Evolutionary conservation across 2,113 vertebrate species (phyloP).

Genomic region (Nothoprocta perdicaria): DNA sequence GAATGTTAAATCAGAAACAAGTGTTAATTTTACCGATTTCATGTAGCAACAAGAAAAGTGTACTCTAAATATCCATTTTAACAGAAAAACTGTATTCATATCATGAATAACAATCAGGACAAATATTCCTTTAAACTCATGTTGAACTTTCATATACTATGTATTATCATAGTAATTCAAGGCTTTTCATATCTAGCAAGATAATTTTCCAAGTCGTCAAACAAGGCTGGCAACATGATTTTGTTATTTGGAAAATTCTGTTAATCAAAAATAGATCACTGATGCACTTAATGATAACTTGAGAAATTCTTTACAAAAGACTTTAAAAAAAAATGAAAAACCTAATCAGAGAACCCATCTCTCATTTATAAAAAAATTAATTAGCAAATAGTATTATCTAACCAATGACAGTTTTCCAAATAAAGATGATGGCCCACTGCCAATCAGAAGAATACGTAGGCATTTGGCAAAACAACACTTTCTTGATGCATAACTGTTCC

Average conservation of each 20-base stretch:
- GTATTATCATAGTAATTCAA: conserved; percentile 19
- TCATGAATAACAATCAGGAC: background rate
- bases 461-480: conserved; percentile 58
- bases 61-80: background rate
- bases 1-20: conserved; percentile 14
- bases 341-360: conserved; percentile 6
- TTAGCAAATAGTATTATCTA: conserved; percentile 53
- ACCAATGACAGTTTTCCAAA: conserved; percentile 52
- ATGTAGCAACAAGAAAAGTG: background rate
- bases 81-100: background rate
- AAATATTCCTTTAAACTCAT: background rate
- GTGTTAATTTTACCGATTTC: background rate
- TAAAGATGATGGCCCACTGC: conserved; percentile 31
- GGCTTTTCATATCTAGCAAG: conserved; percentile 9
- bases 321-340: conserved; percentile 7
- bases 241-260: conserved; percentile 33
- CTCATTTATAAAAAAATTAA: conserved; percentile 65
- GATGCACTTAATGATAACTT: background rate
- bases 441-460: conserved; percentile 12
- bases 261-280: conserved; percentile 13
- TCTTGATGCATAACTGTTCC: conserved; percentile 37
- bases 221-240: background rate
- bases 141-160: background rate
- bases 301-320: background rate
- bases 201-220: conserved; percentile 9